phyloP scores from a whole-genome alignment of 2,888 invertebrate species.

The Agrochola lychnidis region DNA sequence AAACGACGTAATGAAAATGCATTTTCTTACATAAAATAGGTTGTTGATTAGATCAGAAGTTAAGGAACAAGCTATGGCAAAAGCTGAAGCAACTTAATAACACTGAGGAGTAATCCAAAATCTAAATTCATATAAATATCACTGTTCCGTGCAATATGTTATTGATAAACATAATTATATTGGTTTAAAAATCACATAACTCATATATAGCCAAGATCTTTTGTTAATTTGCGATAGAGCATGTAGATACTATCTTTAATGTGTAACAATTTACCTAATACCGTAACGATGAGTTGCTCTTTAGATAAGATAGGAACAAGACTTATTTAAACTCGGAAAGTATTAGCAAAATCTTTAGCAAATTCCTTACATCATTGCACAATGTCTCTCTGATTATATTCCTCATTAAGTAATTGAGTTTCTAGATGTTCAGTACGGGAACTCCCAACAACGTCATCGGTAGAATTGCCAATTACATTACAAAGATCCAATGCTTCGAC shows the following conservation, averaged over 20 bases:
- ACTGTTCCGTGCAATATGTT: background rate
- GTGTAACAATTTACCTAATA: conserved; percentile 17
- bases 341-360: background rate
- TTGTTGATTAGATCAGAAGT: background rate
- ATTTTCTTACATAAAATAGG: background rate
- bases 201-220: too few relatives aligned
- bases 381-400: conserved; percentile 19
- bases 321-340: background rate
- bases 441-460: conserved; percentile 31
- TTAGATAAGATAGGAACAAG: conserved; percentile 35
- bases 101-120: background rate
- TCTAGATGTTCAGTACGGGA: conserved; percentile 28
- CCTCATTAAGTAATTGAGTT: conserved; percentile 26
- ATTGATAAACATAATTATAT: background rate
- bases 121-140: background rate
- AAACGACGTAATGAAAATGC: conserved; percentile 6
- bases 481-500: conserved; percentile 48
- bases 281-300: conserved; percentile 11
- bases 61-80: background rate
- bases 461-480: conserved; percentile 54
- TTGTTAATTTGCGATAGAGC: conserved; percentile 1
- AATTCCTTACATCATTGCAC: conserved; percentile 10
- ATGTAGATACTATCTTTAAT: conserved; percentile 7
- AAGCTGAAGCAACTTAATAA: background rate
- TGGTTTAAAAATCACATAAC: background rate